Evolutionary conservation across 2,797 vertebrate genomes (phyloP), one percentile per base, ranked within the genome.

Genomic region (Mormyrus proboscirostris): DNA sequence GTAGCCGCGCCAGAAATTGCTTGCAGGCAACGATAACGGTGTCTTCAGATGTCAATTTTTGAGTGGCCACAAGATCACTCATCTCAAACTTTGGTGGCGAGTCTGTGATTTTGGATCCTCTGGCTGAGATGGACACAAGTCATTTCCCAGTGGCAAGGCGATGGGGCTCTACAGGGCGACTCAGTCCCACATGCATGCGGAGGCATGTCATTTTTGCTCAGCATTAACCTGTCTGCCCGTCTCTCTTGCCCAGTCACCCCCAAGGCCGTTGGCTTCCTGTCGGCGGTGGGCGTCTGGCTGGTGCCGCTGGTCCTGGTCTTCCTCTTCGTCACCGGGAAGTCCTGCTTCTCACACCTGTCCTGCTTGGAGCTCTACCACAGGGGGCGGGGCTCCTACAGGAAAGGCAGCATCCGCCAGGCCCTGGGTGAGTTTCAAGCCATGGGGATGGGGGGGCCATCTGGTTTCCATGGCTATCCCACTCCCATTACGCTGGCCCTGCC

Each of bases 291-390:
- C 49, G 94, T 97, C 92, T 97, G 97, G 89, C 92, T 97, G 62
- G 93, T 97, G 87, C 93, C 97, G 41, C 92, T 97, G 93, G 95
- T 96, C 10, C 92, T 97, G 89, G 95, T 97, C 88, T 97, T 97
- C 92, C 95, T 97, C 95, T 97, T 96, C 93, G 96, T 97, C 95
- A 97, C 96, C 93, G 97, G 97, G 94, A 97, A 97, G 92, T 92
- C 97, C 91, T 97, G 94, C 92, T 98, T 98, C 90, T 96, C 97
- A 25, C 94, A 95, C 0, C 93, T 97, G 51, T 95, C 93, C 5
- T 96, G 96, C 84, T 94, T 96, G 90, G 95, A 97, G 91, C 94
- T 95, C 25, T 92, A 90, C 49, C 91, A 93, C 25, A 92, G 89
- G 89, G 94, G 94, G 89, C 97, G 95, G 62, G 90, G 89, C 62